A percentile compares a stretch with the other conserved stretches of the same genome.
Conservation (phyloP, 2,113 vertebrate genomes). For the Engystomops pustulosus region DNA sequence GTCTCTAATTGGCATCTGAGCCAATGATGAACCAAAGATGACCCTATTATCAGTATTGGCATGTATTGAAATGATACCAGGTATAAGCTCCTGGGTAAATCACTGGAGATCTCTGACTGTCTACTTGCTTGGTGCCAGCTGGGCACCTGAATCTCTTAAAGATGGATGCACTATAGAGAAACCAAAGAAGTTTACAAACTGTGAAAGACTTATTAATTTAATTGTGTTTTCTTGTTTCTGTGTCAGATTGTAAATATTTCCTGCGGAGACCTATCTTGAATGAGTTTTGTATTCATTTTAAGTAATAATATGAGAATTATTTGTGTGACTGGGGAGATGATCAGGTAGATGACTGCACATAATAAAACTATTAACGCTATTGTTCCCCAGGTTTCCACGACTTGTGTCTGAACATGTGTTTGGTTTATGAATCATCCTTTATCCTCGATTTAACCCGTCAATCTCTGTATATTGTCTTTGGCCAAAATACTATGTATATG, state of each 20-base stretch:
- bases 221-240: slow-evolving; percentile 69
- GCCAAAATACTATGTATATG: slow-evolving; percentile 81
- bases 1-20: not conserved
- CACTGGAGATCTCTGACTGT: not conserved
- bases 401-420: not conserved
- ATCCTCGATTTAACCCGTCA: not conserved
- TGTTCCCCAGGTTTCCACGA: not conserved
- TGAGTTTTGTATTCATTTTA: slow-evolving; percentile 75
- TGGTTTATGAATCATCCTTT: not conserved
- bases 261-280: slow-evolving; percentile 83
- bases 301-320: slow-evolving; percentile 68
- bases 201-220: slow-evolving; percentile 76
- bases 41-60: slow-evolving; percentile 20
- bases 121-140: not conserved
- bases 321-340: slow-evolving; percentile 68
- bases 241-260: slow-evolving; percentile 81
- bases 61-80: slow-evolving; percentile 1
- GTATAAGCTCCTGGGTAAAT: slow-evolving; percentile 31
- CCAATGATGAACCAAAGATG: slow-evolving; percentile 16
- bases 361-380: slow-evolving; percentile 57
- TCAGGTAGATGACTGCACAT: slow-evolving; percentile 69
- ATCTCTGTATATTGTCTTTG: slow-evolving; percentile 68
- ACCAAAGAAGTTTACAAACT: slow-evolving; percentile 77
- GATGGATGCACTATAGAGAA: slow-evolving; percentile 74
- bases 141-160: slow-evolving; percentile 61